A percentile compares a stretch with the other conserved stretches of the same genome.
phyloP scores from a whole-genome alignment of 2,113 vertebrate species.

The Lutjanus erythropterus region DNA sequence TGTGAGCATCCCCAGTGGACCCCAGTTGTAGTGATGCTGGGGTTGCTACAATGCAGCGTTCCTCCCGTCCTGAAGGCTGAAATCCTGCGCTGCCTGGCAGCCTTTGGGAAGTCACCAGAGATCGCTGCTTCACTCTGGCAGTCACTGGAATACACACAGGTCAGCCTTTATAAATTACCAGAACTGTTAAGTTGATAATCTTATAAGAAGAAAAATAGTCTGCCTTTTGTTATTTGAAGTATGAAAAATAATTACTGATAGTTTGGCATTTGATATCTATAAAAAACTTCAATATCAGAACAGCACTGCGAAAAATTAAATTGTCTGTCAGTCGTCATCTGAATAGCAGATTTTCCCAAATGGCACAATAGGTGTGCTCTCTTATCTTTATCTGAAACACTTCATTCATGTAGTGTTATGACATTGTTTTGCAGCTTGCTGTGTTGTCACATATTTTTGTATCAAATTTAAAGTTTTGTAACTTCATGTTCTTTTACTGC shows the following conservation, averaged over 20 bases:
- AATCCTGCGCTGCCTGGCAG: conserved; percentile 90
- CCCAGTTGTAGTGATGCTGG: conserved; percentile 95
- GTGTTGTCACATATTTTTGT: not conserved
- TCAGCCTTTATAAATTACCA: conserved; percentile 46
- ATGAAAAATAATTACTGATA: not conserved
- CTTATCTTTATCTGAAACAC: not conserved
- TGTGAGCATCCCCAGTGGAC: conserved; percentile 99
- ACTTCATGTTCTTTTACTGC: conserved; percentile 3
- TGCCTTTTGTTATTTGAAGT: not conserved
- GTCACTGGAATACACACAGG: conserved; percentile 97
- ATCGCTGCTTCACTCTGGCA: conserved; percentile 98
- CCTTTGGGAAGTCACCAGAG: conserved; percentile 96
- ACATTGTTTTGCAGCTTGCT: not conserved
- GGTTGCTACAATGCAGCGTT: conserved; percentile 95
- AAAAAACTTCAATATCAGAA: too few relatives aligned
- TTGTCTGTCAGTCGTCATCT: not conserved
- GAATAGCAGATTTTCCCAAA: not conserved
- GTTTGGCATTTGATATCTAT: not conserved
- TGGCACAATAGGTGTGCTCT: not conserved
- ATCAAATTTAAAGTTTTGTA: conserved; percentile 14
- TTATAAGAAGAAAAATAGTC: not conserved
- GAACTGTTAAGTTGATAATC: not conserved
- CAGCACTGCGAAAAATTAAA: too few relatives aligned
- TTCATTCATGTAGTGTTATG: not conserved
- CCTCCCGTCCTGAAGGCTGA: conserved; percentile 94